Base-by-base conservation (phyloP, 2,888 invertebrate species). In the Noctua comes region DNA sequence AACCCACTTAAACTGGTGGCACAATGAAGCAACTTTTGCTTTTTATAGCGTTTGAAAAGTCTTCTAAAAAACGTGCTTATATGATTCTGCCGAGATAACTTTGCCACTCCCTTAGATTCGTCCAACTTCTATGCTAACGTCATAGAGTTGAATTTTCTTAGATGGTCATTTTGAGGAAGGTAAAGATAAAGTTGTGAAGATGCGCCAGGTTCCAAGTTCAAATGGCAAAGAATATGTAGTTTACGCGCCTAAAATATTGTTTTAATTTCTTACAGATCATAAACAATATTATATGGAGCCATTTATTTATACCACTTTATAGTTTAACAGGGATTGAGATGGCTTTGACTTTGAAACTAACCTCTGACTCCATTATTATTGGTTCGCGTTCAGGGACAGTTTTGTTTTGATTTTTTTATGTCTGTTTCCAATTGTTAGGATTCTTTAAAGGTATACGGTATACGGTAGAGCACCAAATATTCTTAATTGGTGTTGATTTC, bases 1-100 rank as follows among this genome's bases (percentile, higher is more conserved):
- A 91, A 88, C 91, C 89, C 91, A 91, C 92, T 90, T 92, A 91
- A 88, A 96, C 96, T 96, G 94, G 90, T 94, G 92, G 86, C 86
- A 86, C 86, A 85, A 77, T 89, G 88, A 87, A 88, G 89, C 89
- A 89, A 91, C 92, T 92, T 94, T 92, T 93, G 92, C 94, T 95
- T 95, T 89, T 94, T 96, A 96, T 96, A 96, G 94, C 92, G 89
- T 91, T 92, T 92, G 91, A 92, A 93, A 94, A 94, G 92, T 92
- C 93, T 92, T 90, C 93, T 91, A 94, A 95, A 95, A 95, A 96
- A 95, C 95, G 93, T 94, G 95, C 94, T 91, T 86, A 91, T 89
- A 88, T 89, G 85, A 89, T 89, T 83, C 71, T 72, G 84, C 94
- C 81, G 91, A 87, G 51, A 81, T 91, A 89, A 75, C 54, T 85